These are phyloP conservation scores for Verasper variegatus DNA, from an alignment of 2,113 vertebrate species.

Conservation along the genomic window DNA sequence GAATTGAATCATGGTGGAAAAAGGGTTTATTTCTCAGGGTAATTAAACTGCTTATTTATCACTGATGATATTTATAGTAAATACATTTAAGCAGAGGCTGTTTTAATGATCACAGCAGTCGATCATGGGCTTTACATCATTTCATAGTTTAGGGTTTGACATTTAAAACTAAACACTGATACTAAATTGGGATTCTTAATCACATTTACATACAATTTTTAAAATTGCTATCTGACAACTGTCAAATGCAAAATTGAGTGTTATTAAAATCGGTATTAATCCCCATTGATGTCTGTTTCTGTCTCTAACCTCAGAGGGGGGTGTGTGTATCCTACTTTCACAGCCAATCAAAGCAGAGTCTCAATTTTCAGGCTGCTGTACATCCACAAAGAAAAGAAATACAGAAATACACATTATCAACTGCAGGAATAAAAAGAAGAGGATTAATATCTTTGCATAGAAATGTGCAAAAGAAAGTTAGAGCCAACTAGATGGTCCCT, in stretches of 20 bases:
- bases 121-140: not conserved
- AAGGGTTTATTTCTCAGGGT: not conserved
- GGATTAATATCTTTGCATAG: not conserved
- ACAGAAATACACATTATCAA: not conserved
- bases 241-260: no score
- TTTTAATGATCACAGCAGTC: not conserved
- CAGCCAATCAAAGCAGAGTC: not conserved
- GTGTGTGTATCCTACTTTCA: not conserved
- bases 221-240: not conserved
- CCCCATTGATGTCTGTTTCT: not conserved
- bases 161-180: not conserved
- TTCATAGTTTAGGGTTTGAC: not conserved
- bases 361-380: no score
- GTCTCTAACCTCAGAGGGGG: not conserved
- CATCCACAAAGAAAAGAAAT: not conserved
- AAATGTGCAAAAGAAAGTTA: slow-evolving; percentile 1
- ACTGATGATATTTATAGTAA: not conserved
- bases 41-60: not conserved
- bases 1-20: not conserved
- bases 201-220: not conserved
- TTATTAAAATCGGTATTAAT: not conserved
- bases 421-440: not conserved
- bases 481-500: no score
- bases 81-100: not conserved
- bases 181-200: not conserved